These are phyloP conservation scores for Drosophila sp. DNA, from an alignment of 1,140 invertebrate genomes.

Conservation along the genomic window DNA sequence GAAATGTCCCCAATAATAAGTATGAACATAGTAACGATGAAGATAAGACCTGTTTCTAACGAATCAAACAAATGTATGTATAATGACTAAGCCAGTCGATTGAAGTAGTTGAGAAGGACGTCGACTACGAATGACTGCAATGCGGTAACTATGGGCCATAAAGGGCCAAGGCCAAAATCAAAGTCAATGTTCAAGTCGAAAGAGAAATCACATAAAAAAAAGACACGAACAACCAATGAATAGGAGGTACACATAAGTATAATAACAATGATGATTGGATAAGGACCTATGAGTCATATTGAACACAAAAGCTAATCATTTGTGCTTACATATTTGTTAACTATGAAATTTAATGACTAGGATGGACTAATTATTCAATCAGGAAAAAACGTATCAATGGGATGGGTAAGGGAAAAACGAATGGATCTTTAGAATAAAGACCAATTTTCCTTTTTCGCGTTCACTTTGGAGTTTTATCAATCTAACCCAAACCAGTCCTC, in stretches of 20 bases:
- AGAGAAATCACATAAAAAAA: background rate
- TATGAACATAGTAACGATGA: no score
- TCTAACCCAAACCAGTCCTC: no score
- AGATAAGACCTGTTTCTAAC: background rate
- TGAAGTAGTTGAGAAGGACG: constrained; percentile 1
- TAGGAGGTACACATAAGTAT: no score
- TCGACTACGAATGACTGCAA: constrained; percentile 20
- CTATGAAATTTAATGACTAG: no score
- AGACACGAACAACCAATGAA: background rate
- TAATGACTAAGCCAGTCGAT: constrained; percentile 26
- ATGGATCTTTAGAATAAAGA: no score
- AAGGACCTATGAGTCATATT: background rate
- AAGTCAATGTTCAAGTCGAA: constrained; percentile 23
- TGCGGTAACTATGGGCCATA: constrained; percentile 24
- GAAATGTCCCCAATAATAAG: constrained; percentile 27
- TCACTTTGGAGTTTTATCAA: no score
- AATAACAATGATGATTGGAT: background rate
- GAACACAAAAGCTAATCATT: background rate
- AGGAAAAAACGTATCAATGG: no score
- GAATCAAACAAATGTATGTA: background rate
- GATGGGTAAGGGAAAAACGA: no score
- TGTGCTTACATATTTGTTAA: no score
- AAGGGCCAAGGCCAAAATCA: constrained; percentile 44
- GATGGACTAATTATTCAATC: no score
- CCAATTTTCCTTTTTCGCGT: no score